phyloP scores from a whole-genome alignment of 2,888 invertebrate genomes.

The Bembecia ichneumoniformis region DNA sequence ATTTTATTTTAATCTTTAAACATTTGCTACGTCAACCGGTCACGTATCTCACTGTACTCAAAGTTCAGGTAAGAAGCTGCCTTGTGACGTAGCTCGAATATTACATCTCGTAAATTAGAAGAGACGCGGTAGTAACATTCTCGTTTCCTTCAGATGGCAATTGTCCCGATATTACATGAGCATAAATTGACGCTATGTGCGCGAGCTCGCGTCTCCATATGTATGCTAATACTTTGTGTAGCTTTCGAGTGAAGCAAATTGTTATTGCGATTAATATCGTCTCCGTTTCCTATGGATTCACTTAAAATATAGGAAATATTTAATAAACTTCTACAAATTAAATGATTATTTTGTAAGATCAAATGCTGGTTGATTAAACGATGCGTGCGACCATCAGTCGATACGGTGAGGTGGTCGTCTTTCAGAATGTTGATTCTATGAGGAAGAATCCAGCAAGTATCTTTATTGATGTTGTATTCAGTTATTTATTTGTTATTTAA shows the following conservation, averaged over 20 bases:
- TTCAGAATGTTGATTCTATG: too few relatives aligned
- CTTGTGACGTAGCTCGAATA: constrained; percentile 39
- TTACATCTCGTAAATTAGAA: constrained; percentile 58
- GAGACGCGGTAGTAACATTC: constrained; percentile 37
- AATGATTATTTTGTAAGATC: neutral
- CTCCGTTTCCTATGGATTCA: neutral
- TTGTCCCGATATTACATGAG: constrained; percentile 59
- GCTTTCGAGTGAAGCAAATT: constrained; percentile 28
- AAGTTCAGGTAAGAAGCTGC: constrained; percentile 8
- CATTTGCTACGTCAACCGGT: neutral
- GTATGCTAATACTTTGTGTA: constrained; percentile 34
- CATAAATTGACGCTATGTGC: constrained; percentile 39
- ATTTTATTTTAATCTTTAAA: too few relatives aligned
- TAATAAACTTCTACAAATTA: neutral
- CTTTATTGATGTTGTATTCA: too few relatives aligned
- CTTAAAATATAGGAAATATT: neutral
- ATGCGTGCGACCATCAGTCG: too few relatives aligned
- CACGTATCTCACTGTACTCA: too few relatives aligned
- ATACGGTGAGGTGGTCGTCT: too few relatives aligned
- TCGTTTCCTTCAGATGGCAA: constrained; percentile 48
- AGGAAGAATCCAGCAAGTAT: too few relatives aligned
- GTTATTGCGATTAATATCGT: constrained; percentile 31
- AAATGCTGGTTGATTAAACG: too few relatives aligned
- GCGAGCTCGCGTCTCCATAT: constrained; percentile 15
- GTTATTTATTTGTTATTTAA: too few relatives aligned